Conservation (phyloP, 1,140 invertebrate species). For the Octopus sinensis region DNA sequence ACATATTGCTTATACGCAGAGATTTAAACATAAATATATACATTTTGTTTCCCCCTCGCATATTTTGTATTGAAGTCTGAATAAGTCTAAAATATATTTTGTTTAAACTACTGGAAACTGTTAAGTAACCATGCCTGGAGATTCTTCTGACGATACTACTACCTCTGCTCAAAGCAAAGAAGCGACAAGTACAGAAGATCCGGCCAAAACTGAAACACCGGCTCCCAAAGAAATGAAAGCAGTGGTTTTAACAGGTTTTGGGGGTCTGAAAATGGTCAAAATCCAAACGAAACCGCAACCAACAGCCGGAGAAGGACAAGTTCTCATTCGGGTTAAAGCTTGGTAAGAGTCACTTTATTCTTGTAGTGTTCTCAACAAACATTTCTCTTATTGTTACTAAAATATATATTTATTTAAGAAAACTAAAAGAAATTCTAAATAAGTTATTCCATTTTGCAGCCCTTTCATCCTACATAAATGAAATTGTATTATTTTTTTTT, state of each 20-base stretch:
- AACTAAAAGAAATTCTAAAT: no score
- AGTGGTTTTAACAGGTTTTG: constrained; percentile 77
- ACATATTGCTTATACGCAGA: not conserved
- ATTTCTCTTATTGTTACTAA: no score
- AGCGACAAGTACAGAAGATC: constrained; percentile 5
- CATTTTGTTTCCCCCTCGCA: no score
- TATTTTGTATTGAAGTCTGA: not conserved
- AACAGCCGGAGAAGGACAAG: constrained; percentile 71
- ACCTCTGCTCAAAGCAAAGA: constrained; percentile 6
- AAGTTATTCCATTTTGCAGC: no score
- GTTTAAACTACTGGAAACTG: not conserved
- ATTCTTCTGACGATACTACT: not conserved
- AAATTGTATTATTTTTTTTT: no score
- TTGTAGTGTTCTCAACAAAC: no score
- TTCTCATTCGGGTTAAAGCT: constrained; percentile 78
- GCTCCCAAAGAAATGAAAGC: constrained; percentile 76
- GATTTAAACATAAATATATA: not conserved
- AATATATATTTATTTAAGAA: no score
- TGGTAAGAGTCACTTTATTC: constrained; percentile 66
- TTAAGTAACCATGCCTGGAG: not conserved
- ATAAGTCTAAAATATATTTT: not conserved
- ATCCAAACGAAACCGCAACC: constrained; percentile 76
- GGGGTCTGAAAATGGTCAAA: constrained; percentile 79
- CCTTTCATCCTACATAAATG: no score
- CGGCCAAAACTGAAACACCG: constrained; percentile 29